Evolutionary conservation across 2,113 vertebrate species (phyloP).

Genomic region (Cyanistes caeruleus): DNA sequence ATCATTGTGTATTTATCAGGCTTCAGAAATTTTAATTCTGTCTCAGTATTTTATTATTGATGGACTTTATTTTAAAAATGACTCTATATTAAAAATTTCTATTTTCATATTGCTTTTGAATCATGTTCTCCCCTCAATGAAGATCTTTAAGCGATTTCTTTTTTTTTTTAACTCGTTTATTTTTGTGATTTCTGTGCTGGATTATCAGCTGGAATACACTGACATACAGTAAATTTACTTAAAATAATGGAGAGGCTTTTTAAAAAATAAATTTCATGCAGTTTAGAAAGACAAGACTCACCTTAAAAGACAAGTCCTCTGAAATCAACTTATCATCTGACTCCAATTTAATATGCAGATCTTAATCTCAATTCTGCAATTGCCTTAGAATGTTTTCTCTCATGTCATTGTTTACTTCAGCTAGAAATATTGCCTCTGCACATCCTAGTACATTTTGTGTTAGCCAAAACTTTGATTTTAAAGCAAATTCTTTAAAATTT

Average conservation of each 20-base stretch:
- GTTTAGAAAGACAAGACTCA: not conserved
- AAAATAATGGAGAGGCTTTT: not conserved
- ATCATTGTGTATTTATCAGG: not conserved
- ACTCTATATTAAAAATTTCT: not conserved
- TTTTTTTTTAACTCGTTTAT: not conserved
- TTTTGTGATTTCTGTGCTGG: not conserved
- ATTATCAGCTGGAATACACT: not conserved
- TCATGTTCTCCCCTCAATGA: not conserved
- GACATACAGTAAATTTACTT: not conserved
- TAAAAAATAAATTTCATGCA: not conserved
- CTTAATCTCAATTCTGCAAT: not conserved
- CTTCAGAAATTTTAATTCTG: not conserved
- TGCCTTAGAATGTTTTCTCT: not conserved
- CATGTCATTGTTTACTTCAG: not conserved
- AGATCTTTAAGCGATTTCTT: not conserved
- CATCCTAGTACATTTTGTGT: not conserved
- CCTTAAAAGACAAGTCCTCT: not conserved
- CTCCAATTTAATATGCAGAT: not conserved
- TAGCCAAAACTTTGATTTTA: not conserved
- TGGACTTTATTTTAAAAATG: not conserved
- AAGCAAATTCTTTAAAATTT: not conserved
- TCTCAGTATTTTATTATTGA: not conserved
- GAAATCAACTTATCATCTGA: not conserved
- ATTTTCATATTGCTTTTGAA: not conserved
- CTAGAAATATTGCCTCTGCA: not conserved